These are phyloP conservation scores for Anarhynchus alexandrinus DNA, from an alignment of 2,113 vertebrate genomes.

Conservation along the genomic window DNA sequence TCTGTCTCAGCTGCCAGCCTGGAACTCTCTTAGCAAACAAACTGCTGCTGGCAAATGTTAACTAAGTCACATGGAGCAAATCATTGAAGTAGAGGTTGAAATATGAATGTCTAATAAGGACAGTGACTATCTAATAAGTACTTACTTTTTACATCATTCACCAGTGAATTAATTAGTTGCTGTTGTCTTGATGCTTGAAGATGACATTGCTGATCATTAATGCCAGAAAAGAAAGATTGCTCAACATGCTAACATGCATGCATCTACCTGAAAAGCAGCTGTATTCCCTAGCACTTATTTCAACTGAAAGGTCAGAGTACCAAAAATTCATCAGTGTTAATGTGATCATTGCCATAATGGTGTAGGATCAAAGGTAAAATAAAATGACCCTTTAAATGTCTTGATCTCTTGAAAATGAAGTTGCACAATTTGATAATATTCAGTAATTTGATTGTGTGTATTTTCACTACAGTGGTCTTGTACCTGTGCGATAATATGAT, in stretches of 20 bases:
- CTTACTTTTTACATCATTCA: neutral
- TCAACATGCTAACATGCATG: rapidly evolving
- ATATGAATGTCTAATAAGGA: neutral
- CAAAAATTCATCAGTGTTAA: neutral
- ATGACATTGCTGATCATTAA: neutral
- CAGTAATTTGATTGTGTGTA: neutral
- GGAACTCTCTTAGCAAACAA: neutral
- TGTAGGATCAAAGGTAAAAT: neutral
- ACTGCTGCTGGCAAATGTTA: neutral
- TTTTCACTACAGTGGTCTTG: neutral
- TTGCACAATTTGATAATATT: neutral
- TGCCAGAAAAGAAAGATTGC: neutral
- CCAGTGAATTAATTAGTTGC: neutral
- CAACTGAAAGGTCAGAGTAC: neutral
- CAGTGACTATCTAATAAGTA: neutral
- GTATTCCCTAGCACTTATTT: neutral
- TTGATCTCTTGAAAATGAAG: neutral
- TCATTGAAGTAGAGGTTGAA: neutral
- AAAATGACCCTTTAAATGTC: neutral
- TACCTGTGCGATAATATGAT: neutral
- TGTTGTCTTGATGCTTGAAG: neutral
- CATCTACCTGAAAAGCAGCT: neutral
- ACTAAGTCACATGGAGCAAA: neutral
- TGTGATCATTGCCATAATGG: neutral
- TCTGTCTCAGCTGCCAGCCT: neutral